phyloP scores from a whole-genome alignment of 2,888 invertebrate genomes.

The Polydrusus pterygomalis region DNA sequence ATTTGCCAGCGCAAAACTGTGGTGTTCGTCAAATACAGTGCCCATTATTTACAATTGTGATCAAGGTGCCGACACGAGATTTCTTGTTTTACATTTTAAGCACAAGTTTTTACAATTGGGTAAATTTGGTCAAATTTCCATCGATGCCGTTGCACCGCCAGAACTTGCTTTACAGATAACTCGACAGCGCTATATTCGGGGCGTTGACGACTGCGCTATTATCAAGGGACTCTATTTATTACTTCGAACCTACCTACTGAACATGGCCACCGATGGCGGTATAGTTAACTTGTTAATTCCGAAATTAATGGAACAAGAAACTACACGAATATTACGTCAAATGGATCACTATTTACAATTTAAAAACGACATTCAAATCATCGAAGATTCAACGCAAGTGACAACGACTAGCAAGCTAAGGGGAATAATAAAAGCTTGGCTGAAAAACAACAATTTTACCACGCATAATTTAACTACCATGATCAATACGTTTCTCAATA shows the following conservation, averaged over 20 bases:
- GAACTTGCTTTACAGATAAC: background rate
- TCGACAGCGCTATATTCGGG: background rate
- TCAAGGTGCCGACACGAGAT: background rate
- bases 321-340: background rate
- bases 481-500: background rate
- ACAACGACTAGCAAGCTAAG: background rate
- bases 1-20: background rate
- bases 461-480: background rate
- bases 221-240: background rate
- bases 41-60: slow-evolving; percentile 4
- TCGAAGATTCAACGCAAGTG: slow-evolving; percentile 7
- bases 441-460: background rate
- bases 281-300: slow-evolving; percentile 3
- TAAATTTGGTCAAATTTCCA: background rate
- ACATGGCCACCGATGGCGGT: background rate
- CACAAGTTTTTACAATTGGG: background rate
- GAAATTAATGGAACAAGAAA: slow-evolving; percentile 2
- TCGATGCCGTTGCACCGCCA: background rate
- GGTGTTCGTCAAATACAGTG: background rate
- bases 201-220: slow-evolving; percentile 1
- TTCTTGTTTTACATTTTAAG: slow-evolving; percentile 1
- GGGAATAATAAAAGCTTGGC: slow-evolving; percentile 7
- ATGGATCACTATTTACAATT: slow-evolving; percentile 9
- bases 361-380: background rate
- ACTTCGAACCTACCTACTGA: background rate